Base-by-base conservation (phyloP, 1,140 invertebrate species). In the Caenorhabditis tropicalis region DNA sequence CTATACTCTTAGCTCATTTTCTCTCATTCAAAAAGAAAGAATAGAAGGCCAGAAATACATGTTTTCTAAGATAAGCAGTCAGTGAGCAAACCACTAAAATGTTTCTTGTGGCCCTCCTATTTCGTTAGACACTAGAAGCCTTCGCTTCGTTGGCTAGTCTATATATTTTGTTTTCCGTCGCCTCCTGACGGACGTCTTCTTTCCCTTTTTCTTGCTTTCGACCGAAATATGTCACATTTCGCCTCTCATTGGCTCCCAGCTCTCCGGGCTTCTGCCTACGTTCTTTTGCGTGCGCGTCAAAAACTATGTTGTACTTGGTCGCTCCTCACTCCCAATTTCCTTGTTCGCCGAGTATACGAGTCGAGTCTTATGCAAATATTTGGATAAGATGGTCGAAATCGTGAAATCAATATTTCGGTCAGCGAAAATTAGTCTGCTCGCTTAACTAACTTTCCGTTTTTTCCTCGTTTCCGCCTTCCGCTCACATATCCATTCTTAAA, bases 121-220 rank as follows among this genome's bases (percentile, higher is more conserved):
- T 74, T 43, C 21, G 65, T 74, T 74, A 74, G 65, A 74, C 43
- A 36, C 65, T 74, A 65, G 58, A 33, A 51, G 58, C 27, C 31
- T 3, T 65, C 15, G 12, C 9, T 19, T 74, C 15, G 65, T 24
- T 24, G n/a, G n/a, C 58, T 19, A 74, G 33, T 74, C 65, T n/a
- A 74, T 74, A 74, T 74, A 74, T 74, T 74, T 74, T 74, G 65
- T 74, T 74, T 74, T 43, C 65, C 65, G 65, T 74, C 36, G 65
- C 65, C 36, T 43, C 65, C 65, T 74, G 65, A 74, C 65, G 15
- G 65, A 74, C 65, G 65, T 74, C 65, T 74, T 74, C 65, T 74
- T 74, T 74, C 33, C n/a, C 36, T 65, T 4, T n/a, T 19, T 31
- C 24, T 74, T 39, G 19, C 36, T 46, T 74, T 56, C 53, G 36